Base-by-base conservation (phyloP, 2,888 invertebrate genomes). In the Melipona beecheii region DNA sequence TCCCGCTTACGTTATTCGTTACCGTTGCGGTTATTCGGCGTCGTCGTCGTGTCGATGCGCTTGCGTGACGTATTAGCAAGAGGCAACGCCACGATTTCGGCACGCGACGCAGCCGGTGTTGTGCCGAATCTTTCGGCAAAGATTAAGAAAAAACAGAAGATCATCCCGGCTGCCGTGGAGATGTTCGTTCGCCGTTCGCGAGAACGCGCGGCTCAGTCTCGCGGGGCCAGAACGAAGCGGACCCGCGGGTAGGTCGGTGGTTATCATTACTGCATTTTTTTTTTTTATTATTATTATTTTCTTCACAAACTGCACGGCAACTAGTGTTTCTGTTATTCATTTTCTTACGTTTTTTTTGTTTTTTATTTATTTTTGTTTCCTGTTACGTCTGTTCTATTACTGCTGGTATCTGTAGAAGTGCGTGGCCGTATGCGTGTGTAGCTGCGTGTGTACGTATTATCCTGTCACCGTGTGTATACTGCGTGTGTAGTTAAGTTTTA, bases 191-290 rank as follows among this genome's bases (percentile, higher is more conserved):
- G 43, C 43, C 43, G 9, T 43, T 27, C 56, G 86, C 68, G 86
- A 78, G 88, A 72, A 80, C 84, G 73, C 84, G 87, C 88, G 88
- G 79, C 82, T 87, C 89, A 75, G 89, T 85, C 89, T 88, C 90
- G 88, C 87, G 90, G 89, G 92, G 91, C 92, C 91, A 93, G 91
- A 93, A 94, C 93, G 94, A 94, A 94, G 94, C 94, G 94, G 94
- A 94, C 94, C 94, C 94, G 94, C 94, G 94, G 94, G 94, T 94
- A 94, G 94, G 94, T 94, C 94, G 92, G 92, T 94, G 93, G 91
- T 91, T 92, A 92, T 90, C 90, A 88, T 91, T 91, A 91, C 88
- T 86, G 83, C 81, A 83, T 83, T 74, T 69, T 69, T 72, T 78
- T 49, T 69, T 72, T 78, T 76, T 85, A 52, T 49, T 86, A 6